phyloP scores from a whole-genome alignment of 2,113 vertebrate species.

The Vicugna pacos region DNA sequence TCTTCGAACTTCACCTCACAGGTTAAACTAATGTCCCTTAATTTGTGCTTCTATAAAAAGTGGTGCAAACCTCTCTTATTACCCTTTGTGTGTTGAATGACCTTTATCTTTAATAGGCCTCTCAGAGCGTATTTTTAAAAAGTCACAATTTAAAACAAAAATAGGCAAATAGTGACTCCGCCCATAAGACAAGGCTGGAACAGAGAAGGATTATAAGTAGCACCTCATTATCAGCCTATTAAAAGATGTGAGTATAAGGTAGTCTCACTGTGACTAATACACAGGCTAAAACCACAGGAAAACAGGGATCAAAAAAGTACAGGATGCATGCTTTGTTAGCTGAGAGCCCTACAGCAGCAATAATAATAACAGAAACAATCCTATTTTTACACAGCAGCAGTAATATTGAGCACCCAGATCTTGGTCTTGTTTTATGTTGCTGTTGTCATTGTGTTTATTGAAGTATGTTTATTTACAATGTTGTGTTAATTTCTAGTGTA shows the following conservation, averaged over 20 bases:
- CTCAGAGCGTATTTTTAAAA: not conserved
- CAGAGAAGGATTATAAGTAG: not conserved
- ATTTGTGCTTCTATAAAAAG: not conserved
- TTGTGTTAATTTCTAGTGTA: too few relatives aligned
- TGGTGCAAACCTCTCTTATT: not conserved
- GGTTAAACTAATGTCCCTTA: not conserved
- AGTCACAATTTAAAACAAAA: constrained; percentile 26
- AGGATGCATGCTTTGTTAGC: fast-evolving
- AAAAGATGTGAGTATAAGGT: not conserved
- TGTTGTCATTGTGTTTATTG: too few relatives aligned
- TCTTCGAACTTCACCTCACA: not conserved
- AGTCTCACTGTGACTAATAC: not conserved
- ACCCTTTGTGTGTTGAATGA: not conserved
- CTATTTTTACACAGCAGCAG: not conserved
- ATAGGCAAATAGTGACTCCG: not conserved
- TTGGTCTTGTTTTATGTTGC: not conserved
- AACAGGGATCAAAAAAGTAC: not conserved
- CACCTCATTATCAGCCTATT: not conserved
- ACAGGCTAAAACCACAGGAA: not conserved
- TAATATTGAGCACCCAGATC: not conserved
- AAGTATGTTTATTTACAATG: too few relatives aligned
- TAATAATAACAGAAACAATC: not conserved
- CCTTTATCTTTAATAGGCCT: not conserved
- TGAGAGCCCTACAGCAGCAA: not conserved
- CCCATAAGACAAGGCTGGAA: not conserved